Evolutionary conservation across 2,888 invertebrate species (phyloP), one percentile per base, ranked within the genome.

Genomic region (Blomia tropicalis): DNA sequence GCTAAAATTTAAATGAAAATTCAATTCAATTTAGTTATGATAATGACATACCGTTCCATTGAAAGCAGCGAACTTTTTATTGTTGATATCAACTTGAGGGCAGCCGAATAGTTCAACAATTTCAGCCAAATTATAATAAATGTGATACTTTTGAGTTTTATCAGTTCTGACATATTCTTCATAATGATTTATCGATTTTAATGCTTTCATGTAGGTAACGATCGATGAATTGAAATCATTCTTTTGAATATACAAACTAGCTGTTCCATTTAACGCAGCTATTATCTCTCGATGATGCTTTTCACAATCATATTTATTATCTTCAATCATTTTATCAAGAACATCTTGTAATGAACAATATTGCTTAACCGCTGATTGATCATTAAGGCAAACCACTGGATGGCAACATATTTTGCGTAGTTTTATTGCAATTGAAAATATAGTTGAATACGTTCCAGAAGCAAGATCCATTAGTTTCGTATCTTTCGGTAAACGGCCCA

Each of bases 361-460:
- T n/a, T 36, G 29, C 11, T 56, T 56, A 1, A 56, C 56, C 29
- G 23, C 5, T 22, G 22, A 11, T 22, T 11, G 14, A 11, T 7
- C 7, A 4, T 79, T 78, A 65, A 77, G 73, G 2, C 78, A 78
- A 60, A 80, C 77, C 70, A 81, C 81, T 0, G 84, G 84, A 71
- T 83, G 81, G 11, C 80, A 80, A 70, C 85, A 85, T 1, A 82
- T 82, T 73, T 84, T 83, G 0, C 85, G 77, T 63, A 86, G 73
- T 60, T 79, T 77, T 59, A 81, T 71, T 63, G 86, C 74, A 0
- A 85, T 85, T 53, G 75, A 75, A 69, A 85, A 70, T 58, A 85
- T 67, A 69, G 71, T 69, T 59, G 69, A 74, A 23, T 81, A 67
- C 2, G 73, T 71, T 30, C 76, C 73, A 54, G 77, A 69, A 66